A percentile compares a stretch with the other conserved stretches of the same genome.
Conservation (phyloP, 2,888 invertebrate genomes). For the Amiota communis region DNA sequence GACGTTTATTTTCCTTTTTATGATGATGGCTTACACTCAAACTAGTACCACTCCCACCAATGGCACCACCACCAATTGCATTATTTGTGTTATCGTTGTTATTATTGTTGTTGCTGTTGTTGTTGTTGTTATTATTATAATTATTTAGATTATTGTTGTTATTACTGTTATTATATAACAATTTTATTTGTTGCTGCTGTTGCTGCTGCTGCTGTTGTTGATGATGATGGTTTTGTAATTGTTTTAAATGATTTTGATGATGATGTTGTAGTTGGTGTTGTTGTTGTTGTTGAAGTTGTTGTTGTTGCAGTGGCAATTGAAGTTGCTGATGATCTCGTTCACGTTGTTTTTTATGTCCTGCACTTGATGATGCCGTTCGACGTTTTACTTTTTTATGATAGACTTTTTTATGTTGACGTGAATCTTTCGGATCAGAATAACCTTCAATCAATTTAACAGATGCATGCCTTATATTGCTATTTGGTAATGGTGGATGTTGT, state of each 20-base stretch:
- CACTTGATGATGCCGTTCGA: slow-evolving; percentile 41
- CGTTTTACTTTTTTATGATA: slow-evolving; percentile 71
- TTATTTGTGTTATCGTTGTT: neutral
- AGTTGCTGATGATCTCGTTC: slow-evolving; percentile 47
- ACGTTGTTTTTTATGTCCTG: slow-evolving; percentile 57
- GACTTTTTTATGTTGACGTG: slow-evolving; percentile 71
- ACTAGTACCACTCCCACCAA: neutral
- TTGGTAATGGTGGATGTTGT: slow-evolving; percentile 63
- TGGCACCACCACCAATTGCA: neutral
- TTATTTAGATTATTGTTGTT: slow-evolving; percentile 55
- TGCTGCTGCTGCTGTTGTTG: slow-evolving; percentile 51
- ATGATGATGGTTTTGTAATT: slow-evolving; percentile 54
- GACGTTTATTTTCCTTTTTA: slow-evolving; percentile 63
- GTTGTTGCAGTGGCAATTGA: slow-evolving; percentile 48
- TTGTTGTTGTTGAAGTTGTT: slow-evolving; percentile 46
- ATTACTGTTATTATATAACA: slow-evolving; percentile 47
- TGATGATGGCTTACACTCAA: slow-evolving; percentile 39
- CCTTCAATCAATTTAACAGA: slow-evolving; percentile 72
- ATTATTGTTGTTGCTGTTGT: slow-evolving; percentile 13
- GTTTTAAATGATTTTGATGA: slow-evolving; percentile 53
- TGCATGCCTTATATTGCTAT: slow-evolving; percentile 70
- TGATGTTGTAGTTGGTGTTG: slow-evolving; percentile 51
- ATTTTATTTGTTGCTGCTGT: slow-evolving; percentile 55
- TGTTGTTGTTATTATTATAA: slow-evolving; percentile 26
- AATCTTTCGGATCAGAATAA: slow-evolving; percentile 73